phyloP scores from a whole-genome alignment of 2,888 invertebrate genomes.

The Cyaniris semiargus region DNA sequence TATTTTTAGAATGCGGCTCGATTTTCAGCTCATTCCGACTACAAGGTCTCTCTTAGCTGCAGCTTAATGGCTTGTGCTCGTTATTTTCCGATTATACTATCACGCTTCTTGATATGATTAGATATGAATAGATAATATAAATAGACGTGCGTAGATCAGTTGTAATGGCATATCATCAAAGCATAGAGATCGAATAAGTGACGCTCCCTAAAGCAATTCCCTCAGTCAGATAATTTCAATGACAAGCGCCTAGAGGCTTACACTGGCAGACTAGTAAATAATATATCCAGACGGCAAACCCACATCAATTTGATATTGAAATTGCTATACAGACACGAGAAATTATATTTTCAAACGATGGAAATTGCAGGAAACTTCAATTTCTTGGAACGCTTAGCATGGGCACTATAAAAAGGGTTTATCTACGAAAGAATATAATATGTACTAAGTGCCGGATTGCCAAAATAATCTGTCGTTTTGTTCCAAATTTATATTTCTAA shows the following conservation, averaged over 20 bases:
- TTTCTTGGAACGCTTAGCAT: not conserved
- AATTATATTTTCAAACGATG: not conserved
- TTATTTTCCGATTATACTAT: not conserved
- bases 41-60: constrained; percentile 16
- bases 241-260: not conserved
- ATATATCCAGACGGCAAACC: not conserved
- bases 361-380: not conserved
- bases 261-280: not conserved
- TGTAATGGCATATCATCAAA: not conserved
- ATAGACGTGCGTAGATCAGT: not conserved
- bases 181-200: not conserved
- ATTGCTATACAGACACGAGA: not conserved
- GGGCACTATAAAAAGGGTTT: no score
- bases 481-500: not conserved
- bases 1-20: not conserved
- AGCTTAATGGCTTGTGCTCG: not conserved
- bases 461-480: not conserved
- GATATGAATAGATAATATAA: not conserved
- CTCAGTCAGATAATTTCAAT: not conserved
- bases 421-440: no score
- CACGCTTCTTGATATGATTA: not conserved
- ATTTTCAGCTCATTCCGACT: constrained; percentile 1
- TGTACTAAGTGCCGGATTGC: no score
- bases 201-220: not conserved
- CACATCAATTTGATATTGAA: not conserved